A percentile compares a stretch with the other conserved stretches of the same genome.
phyloP scores from a whole-genome alignment of 2,888 invertebrate genomes.

The Drosophila niveifrons region DNA sequence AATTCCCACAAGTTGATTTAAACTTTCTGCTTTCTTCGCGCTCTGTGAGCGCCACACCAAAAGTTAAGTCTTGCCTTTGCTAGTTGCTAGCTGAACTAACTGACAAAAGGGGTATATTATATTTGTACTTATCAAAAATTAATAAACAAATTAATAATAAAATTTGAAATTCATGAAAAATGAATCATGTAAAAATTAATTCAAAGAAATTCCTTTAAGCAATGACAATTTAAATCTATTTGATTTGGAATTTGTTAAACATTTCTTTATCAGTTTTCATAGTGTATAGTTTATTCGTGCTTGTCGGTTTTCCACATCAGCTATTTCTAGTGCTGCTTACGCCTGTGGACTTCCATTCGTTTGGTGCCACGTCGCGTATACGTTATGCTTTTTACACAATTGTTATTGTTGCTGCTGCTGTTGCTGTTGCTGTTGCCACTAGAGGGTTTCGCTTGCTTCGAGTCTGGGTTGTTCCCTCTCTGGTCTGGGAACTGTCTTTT shows the following conservation, averaged over 20 bases:
- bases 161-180: no score
- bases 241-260: neutral
- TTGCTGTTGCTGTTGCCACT: conserved; percentile 50
- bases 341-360: conserved; percentile 26
- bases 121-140: no score
- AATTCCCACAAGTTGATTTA: conserved; percentile 83
- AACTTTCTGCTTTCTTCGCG: conserved; percentile 69
- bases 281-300: conserved; percentile 35
- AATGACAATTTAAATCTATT: neutral
- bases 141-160: no score
- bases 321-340: conserved; percentile 28
- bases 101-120: neutral
- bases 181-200: neutral
- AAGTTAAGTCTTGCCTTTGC: conserved; percentile 60
- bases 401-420: conserved; percentile 57
- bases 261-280: neutral
- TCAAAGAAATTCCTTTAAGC: neutral
- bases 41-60: conserved; percentile 45
- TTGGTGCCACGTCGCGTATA: conserved; percentile 71
- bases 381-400: conserved; percentile 73
- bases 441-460: neutral
- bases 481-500: conserved; percentile 19
- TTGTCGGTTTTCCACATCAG: conserved; percentile 24
- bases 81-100: conserved; percentile 33
- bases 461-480: neutral